A percentile compares a stretch with the other conserved stretches of the same genome.
Evolutionary conservation across 2,113 vertebrate species (phyloP).

Genomic region (Heptranchias perlo): DNA sequence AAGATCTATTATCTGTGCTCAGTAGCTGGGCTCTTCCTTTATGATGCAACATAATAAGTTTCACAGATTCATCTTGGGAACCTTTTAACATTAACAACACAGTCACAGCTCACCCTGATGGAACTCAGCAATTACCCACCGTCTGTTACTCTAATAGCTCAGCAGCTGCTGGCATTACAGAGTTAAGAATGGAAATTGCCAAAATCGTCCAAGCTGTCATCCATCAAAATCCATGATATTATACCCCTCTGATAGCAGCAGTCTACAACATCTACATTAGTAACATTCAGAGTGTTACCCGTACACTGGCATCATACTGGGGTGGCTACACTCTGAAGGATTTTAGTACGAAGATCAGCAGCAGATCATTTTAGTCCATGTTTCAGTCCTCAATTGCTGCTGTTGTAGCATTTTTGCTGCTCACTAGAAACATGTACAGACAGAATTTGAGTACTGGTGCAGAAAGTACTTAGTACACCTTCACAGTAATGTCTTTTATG

Average conservation of each 20-base stretch:
- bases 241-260: background rate
- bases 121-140: background rate
- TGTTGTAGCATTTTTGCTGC: background rate
- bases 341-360: background rate
- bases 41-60: background rate
- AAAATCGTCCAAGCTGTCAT: background rate
- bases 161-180: background rate
- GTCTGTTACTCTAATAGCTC: background rate
- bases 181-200: background rate
- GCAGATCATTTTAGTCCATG: background rate
- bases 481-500: background rate
- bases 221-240: background rate
- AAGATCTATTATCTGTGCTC: background rate
- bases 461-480: background rate
- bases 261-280: background rate
- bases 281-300: background rate
- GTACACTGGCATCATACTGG: background rate
- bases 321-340: background rate
- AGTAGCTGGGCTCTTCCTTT: background rate
- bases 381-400: background rate
- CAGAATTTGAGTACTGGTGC: background rate
- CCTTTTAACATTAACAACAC: background rate
- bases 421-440: background rate
- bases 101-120: background rate
- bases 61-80: background rate